Conservation (phyloP, 2,797 vertebrate genomes). For the Macropodus opercularis region DNA sequence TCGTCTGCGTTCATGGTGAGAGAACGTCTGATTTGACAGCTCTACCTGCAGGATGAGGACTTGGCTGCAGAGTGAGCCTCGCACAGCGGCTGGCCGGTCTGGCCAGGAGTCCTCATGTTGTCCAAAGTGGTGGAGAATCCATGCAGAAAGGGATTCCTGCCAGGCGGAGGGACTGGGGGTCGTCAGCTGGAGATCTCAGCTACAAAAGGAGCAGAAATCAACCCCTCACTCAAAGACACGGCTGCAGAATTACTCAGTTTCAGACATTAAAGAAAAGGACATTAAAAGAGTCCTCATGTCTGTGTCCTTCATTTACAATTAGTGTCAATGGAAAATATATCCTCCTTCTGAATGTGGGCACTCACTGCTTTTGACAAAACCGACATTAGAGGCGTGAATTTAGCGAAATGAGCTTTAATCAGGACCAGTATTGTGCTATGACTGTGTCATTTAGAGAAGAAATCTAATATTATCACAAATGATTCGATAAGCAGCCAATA, state of each 20-base stretch:
- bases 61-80: conserved; percentile 20
- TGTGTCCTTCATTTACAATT: background rate
- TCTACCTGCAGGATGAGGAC: conserved; percentile 38
- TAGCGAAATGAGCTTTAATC: too few species aligned
- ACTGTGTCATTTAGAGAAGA: too few species aligned
- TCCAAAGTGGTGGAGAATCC: conserved; percentile 29
- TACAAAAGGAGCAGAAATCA: background rate
- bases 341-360: background rate
- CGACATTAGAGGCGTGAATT: too few species aligned
- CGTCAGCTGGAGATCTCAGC: conserved; percentile 15
- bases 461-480: too few species aligned
- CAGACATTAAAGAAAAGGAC: background rate
- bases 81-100: conserved; percentile 34
- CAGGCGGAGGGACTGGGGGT: conserved; percentile 5
- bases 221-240: background rate
- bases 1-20: conserved; percentile 17
- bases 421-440: too few species aligned
- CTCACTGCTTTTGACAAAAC: too few species aligned
- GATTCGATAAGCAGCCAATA: too few species aligned
- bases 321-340: background rate
- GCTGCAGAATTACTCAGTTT: background rate
- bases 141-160: conserved; percentile 25
- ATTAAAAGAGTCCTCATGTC: background rate
- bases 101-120: conserved; percentile 28
- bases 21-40: conserved; percentile 39